phyloP scores from a whole-genome alignment of 2,888 invertebrate species.

The Diarsia brunnea region DNA sequence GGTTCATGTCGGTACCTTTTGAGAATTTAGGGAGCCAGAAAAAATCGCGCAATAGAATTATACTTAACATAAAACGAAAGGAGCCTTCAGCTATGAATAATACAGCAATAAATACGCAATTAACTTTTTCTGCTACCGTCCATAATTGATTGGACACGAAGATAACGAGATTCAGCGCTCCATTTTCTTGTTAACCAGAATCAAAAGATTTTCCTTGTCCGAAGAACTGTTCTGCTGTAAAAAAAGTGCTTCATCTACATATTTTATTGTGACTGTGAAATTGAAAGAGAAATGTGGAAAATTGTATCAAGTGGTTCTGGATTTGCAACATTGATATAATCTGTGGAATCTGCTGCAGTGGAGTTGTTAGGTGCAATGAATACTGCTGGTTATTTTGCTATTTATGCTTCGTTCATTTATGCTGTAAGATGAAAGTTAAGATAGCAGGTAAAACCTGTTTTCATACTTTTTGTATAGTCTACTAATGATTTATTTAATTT shows the following conservation, averaged over 20 bases:
- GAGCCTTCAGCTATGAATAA: constrained; percentile 50
- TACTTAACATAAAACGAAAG: constrained; percentile 12
- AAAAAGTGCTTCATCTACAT: constrained; percentile 62
- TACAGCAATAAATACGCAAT: constrained; percentile 63
- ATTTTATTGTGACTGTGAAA: constrained; percentile 61
- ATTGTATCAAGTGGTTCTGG: constrained; percentile 30
- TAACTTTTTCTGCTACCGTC: constrained; percentile 55
- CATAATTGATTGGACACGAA: constrained; percentile 65
- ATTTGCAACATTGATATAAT: constrained; percentile 21
- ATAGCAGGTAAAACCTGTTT: neutral
- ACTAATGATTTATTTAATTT: neutral
- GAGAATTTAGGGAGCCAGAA: neutral
- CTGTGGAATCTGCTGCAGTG: neutral
- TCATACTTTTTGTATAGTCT: too few species aligned
- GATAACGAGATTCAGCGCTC: constrained; percentile 63
- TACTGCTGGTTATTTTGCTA: neutral
- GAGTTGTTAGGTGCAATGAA: constrained; percentile 7
- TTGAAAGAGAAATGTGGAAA: constrained; percentile 51
- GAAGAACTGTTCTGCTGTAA: constrained; percentile 42
- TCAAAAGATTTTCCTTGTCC: constrained; percentile 60
- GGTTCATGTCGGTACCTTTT: neutral
- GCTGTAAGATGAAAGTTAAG: neutral
- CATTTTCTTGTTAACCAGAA: constrained; percentile 61
- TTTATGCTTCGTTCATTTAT: neutral
- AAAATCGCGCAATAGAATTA: constrained; percentile 27